phyloP scores from a whole-genome alignment of 1,140 invertebrate genomes.

The Intoshia linei region DNA sequence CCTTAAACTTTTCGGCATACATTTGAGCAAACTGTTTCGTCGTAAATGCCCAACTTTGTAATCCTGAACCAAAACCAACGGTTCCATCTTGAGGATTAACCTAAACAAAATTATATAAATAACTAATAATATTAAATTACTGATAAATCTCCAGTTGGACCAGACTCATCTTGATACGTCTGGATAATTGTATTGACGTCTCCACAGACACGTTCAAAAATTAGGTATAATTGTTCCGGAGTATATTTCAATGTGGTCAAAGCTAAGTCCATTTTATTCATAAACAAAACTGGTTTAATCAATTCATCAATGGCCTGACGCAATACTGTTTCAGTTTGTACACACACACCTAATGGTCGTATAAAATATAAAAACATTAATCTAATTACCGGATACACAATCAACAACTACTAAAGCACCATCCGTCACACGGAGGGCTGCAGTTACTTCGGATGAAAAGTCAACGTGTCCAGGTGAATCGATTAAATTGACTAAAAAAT shows the following conservation, averaged over 20 bases:
- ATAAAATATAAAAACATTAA: neutral
- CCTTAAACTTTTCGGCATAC: slow-evolving; percentile 91
- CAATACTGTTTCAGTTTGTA: slow-evolving; percentile 89
- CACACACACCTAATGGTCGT: slow-evolving; percentile 50
- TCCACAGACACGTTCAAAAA: slow-evolving; percentile 96
- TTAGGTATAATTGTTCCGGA: slow-evolving; percentile 73
- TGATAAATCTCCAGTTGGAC: slow-evolving; percentile 69
- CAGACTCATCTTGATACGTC: slow-evolving; percentile 78
- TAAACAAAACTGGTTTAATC: slow-evolving; percentile 92
- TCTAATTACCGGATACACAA: slow-evolving; percentile 56
- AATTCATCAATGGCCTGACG: slow-evolving; percentile 91
- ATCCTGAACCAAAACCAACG: slow-evolving; percentile 84
- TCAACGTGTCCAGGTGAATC: slow-evolving; percentile 97
- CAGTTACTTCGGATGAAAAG: slow-evolving; percentile 92
- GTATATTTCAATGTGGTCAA: slow-evolving; percentile 69
- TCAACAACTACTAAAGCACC: slow-evolving; percentile 95
- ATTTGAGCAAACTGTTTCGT: slow-evolving; percentile 96
- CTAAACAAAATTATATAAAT: slow-evolving; percentile 15
- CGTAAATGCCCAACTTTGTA: slow-evolving; percentile 98
- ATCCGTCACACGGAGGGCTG: slow-evolving; percentile 87
- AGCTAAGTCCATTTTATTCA: slow-evolving; percentile 99
- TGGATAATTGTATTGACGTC: slow-evolving; percentile 99
- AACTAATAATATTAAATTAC: slow-evolving; percentile 9
- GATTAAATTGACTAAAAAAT: slow-evolving; percentile 93
- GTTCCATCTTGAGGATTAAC: slow-evolving; percentile 82